Base-by-base conservation (phyloP, 2,888 invertebrate species). In the Deilephila elpenor region DNA sequence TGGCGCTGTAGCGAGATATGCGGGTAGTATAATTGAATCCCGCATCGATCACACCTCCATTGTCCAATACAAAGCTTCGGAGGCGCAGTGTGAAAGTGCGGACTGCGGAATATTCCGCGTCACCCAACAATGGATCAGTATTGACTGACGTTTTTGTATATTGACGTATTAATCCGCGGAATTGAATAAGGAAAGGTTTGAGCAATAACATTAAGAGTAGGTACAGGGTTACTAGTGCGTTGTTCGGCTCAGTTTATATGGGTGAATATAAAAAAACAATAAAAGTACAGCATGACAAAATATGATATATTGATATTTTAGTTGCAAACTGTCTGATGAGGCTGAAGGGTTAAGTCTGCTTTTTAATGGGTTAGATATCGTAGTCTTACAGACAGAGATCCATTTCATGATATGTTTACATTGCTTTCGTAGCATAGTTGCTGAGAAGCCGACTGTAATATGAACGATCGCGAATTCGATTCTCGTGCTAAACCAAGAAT, bases 151-250 rank as follows among this genome's bases (percentile, higher is more conserved):
- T 25, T n/a, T 17, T 64, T 25, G 62, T 37, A 25, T 67, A 20
- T 25, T 19, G 34, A 37, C 11, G 37, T 44, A 51, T 44, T 25
- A 25, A 51, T 44, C 67, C 29, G 25, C n/a, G 25, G 67, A 51
- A 67, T 67, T 67, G 17, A 51, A 67, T 67, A 67, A 51, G 25
- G 51, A 25, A 20, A 14, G 51, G 25, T 67, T 44, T 19, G 44
- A 4, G 17, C 25, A 3, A 25, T 44, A 25, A 25, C 5, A 51
- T 67, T 51, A 25, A 3, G n/a, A 44, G 19, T 20, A 25, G 25
- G 25, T 25, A 25, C 25, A 1, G 44, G 51, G 25, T 60, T 5
- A 0, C n/a, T 44, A 25, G 17, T 1, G 53, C 53, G 1, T 19
- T 4, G 19, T 56, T 56, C n/a, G 19, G 5, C 19, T 19, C n/a